Percentiles rank a stretch among this genome's conserved stretches.
These are phyloP conservation scores for Orchesellides sinensis DNA, from an alignment of 2,888 invertebrate genomes.

Conservation along the genomic window DNA sequence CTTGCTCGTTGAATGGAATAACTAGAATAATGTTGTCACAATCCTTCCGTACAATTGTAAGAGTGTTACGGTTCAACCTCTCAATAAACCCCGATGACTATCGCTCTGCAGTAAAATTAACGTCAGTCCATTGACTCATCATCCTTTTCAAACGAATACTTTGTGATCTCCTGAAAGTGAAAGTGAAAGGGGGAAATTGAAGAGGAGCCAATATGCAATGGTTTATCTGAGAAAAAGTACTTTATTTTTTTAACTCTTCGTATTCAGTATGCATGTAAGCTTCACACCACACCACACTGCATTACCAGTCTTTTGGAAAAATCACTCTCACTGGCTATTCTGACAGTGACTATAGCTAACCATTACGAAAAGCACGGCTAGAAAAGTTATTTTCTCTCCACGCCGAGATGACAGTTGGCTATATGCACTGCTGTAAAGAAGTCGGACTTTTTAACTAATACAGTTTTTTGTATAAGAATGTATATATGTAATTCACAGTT, in stretches of 20 bases:
- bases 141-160: constrained; percentile 24
- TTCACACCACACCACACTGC: background rate
- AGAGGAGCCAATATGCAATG: constrained; percentile 32
- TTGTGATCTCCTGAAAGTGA: background rate
- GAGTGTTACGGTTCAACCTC: constrained; percentile 40
- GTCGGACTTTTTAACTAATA: constrained; percentile 21
- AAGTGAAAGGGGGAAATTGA: constrained; percentile 29
- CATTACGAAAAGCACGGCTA: constrained; percentile 24
- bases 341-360: constrained; percentile 52
- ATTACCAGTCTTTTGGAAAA: constrained; percentile 34
- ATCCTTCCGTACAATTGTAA: constrained; percentile 22
- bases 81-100: constrained; percentile 60
- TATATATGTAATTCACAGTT: too few species aligned
- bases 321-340: constrained; percentile 44
- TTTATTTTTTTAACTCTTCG: background rate
- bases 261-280: background rate
- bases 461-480: too few species aligned
- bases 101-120: constrained; percentile 62
- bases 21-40: constrained; percentile 47
- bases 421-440: constrained; percentile 6
- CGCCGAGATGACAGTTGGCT: constrained; percentile 45
- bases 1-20: background rate
- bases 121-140: constrained; percentile 64
- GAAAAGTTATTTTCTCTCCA: constrained; percentile 45
- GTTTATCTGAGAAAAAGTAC: background rate